These are phyloP conservation scores for Agriopis leucophaearia DNA, from an alignment of 2,888 invertebrate species.

Conservation along the genomic window DNA sequence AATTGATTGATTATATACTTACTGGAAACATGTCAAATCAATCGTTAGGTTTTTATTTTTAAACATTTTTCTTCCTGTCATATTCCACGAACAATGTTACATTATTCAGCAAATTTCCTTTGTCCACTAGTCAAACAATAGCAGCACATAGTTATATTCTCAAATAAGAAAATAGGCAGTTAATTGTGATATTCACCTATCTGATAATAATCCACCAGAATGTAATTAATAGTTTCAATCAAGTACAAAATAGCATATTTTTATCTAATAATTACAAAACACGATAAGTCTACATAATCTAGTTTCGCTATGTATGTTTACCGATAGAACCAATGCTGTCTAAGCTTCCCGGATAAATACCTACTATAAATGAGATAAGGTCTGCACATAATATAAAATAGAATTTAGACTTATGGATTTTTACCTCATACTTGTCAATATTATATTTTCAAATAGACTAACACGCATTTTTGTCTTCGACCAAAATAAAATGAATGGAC, in stretches of 20 bases:
- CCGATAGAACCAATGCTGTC: background rate
- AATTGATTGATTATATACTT: conserved; percentile 26
- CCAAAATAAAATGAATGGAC: too few species aligned
- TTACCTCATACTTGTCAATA: conserved; percentile 16
- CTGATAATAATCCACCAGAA: conserved; percentile 41
- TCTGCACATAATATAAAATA: background rate
- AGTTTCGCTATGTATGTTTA: conserved; percentile 1
- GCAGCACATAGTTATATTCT: conserved; percentile 54
- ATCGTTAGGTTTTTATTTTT: conserved; percentile 54
- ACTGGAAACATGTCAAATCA: conserved; percentile 59
- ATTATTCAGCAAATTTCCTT: conserved; percentile 57
- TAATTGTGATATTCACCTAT: conserved; percentile 62
- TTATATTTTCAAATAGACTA: conserved; percentile 19
- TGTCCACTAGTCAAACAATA: conserved; percentile 76
- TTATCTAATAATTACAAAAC: conserved; percentile 19
- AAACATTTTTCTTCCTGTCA: conserved; percentile 32
- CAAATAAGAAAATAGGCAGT: conserved; percentile 63
- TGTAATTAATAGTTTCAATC: conserved; percentile 61
- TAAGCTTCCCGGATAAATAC: background rate
- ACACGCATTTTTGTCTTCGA: too few species aligned
- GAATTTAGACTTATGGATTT: conserved; percentile 19
- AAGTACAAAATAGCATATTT: conserved; percentile 67
- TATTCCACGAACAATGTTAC: conserved; percentile 9
- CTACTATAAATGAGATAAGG: background rate
- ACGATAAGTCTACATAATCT: conserved; percentile 12